Evolutionary conservation across 2,113 vertebrate genomes (phyloP).

Genomic region (Nanorana parkeri): DNA sequence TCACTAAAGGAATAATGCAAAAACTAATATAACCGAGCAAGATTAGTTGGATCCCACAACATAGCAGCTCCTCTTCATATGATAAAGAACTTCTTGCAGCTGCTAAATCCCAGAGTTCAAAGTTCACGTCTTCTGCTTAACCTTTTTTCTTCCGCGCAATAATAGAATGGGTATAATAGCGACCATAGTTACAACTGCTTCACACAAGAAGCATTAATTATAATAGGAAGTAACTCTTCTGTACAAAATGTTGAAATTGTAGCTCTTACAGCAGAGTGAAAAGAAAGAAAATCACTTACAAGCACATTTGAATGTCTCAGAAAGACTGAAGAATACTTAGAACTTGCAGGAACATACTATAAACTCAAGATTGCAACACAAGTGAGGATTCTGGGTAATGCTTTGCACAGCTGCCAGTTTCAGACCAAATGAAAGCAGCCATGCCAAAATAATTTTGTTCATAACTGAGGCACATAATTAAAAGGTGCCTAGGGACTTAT

Average conservation of each 20-base stretch:
- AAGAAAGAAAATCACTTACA: slow-evolving; percentile 17
- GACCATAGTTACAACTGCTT: slow-evolving; percentile 9
- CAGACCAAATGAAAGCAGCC: too few relatives aligned
- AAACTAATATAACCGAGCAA: background rate
- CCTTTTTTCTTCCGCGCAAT: slow-evolving; percentile 27
- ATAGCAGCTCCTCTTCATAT: background rate
- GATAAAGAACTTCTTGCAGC: background rate
- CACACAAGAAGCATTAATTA: slow-evolving; percentile 44
- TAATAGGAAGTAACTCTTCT: slow-evolving; percentile 31
- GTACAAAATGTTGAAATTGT: background rate
- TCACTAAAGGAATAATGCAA: slow-evolving; percentile 22
- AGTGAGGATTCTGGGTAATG: background rate
- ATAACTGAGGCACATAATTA: too few relatives aligned
- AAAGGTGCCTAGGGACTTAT: too few relatives aligned
- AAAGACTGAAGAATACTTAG: slow-evolving; percentile 10
- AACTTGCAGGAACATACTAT: background rate
- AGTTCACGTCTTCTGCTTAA: slow-evolving; percentile 19
- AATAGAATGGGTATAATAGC: slow-evolving; percentile 23
- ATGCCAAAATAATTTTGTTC: too few relatives aligned
- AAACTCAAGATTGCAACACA: background rate
- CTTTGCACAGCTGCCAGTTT: too few relatives aligned
- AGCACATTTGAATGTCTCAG: slow-evolving; percentile 18
- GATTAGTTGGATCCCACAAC: background rate
- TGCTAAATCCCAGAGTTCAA: slow-evolving; percentile 20
- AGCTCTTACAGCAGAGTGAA: slow-evolving; percentile 5